Percentiles rank a stretch among this genome's conserved stretches.
Evolutionary conservation across 30 jellyfish, hydroid and myxozoan species (phyloP).

Genomic region (Rhopilema esculentum): DNA sequence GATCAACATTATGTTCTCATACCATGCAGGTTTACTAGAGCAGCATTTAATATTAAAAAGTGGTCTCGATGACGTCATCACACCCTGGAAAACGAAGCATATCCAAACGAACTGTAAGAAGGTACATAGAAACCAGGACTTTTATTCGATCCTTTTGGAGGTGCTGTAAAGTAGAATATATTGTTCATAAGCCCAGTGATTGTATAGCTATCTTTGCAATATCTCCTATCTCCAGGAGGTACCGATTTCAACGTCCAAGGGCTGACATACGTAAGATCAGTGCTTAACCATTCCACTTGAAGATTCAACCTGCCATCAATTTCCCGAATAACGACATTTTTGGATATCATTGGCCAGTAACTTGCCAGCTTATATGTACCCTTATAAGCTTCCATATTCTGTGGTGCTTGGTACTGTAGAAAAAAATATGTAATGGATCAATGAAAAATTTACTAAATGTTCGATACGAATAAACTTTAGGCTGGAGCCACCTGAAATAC

Average conservation of each 20-base stretch:
- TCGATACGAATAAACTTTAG: no score
- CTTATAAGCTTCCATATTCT: conserved; percentile 37
- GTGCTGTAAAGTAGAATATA: conserved; percentile 26
- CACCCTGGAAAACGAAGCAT: conserved; percentile 39
- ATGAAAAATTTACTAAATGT: no score
- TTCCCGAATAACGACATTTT: conserved; percentile 15
- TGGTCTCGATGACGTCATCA: background rate
- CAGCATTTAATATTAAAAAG: background rate
- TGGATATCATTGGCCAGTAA: conserved; percentile 71
- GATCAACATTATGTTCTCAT: background rate
- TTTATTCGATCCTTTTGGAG: conserved; percentile 6
- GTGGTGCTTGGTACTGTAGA: conserved; percentile 64
- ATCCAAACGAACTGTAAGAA: conserved; percentile 52
- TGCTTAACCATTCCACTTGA: conserved; percentile 50
- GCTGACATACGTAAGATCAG: conserved; percentile 39
- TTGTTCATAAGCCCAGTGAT: conserved; percentile 35
- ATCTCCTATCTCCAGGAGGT: background rate
- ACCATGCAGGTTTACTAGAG: background rate
- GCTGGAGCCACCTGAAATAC: no score
- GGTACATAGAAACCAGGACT: conserved; percentile 58
- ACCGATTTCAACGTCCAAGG: conserved; percentile 56
- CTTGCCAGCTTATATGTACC: conserved; percentile 63
- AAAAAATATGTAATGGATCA: no score
- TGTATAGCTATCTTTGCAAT: background rate
- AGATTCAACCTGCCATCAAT: conserved; percentile 38